Conservation (phyloP, 2,113 vertebrate species). For the Nannobrachium achirus region DNA sequence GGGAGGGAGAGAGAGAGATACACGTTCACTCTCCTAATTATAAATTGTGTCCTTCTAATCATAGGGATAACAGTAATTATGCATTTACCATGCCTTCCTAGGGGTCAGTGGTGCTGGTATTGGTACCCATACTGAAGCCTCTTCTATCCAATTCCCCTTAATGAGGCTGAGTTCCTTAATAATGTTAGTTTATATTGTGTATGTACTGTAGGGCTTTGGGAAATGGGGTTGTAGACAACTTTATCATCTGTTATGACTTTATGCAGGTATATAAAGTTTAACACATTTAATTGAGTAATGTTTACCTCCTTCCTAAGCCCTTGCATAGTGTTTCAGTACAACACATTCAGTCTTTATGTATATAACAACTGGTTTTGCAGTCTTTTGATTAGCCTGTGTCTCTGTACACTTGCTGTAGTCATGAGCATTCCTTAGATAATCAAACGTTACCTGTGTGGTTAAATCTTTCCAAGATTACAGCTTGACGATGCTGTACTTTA, state of each 20-base stretch:
- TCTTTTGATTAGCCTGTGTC: background rate
- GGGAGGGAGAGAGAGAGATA: too few species aligned
- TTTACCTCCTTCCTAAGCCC: background rate
- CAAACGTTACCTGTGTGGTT: background rate
- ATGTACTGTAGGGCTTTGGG: slow-evolving; percentile 49
- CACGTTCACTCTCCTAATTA: slow-evolving; percentile 58
- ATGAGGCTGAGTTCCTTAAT: slow-evolving; percentile 57
- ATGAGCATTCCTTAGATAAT: background rate
- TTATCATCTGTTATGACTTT: slow-evolving; percentile 37
- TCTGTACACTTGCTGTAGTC: too few species aligned
- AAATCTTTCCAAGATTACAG: background rate
- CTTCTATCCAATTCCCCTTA: slow-evolving; percentile 55
- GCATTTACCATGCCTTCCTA: slow-evolving; percentile 39
- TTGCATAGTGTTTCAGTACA: too few species aligned
- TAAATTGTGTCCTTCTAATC: slow-evolving; percentile 57
- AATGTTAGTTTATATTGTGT: slow-evolving; percentile 58
- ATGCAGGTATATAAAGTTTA: slow-evolving; percentile 2
- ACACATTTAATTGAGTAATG: slow-evolving; percentile 30
- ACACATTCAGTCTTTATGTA: too few species aligned
- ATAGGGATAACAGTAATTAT: slow-evolving; percentile 51
- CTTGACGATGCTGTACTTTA: background rate
- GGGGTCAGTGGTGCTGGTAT: slow-evolving; percentile 43
- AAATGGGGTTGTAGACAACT: slow-evolving; percentile 49
- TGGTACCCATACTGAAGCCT: slow-evolving; percentile 27
- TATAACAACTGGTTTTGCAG: background rate